Base-by-base conservation (phyloP, 2,888 invertebrate species). In the Caenorhabditis sp. region DNA sequence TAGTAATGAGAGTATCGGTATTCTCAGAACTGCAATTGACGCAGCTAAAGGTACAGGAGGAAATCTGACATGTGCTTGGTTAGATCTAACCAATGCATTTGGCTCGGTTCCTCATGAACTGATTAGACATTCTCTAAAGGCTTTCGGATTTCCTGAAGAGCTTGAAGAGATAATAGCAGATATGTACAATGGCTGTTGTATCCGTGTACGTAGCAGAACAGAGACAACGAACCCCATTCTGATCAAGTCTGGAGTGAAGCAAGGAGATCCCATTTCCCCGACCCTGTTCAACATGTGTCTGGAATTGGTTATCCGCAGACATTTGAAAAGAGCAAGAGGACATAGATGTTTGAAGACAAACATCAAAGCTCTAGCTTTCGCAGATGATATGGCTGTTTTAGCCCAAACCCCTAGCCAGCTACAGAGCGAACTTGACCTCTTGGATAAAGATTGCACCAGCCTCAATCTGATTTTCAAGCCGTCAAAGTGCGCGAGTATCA, bases 231-330 rank as follows among this genome's bases (percentile, higher is more conserved):
- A 2, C 2, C 58, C 43, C 1, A 84, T 70, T 66, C 14, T 57
- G 66, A 26, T 83, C 59, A 71, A 53, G 0, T 76, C 83, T 51
- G 81, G 88, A 1, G 87, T 89, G 1, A 81, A 84, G 1, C 87
- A 88, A 74, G 88, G 88, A 4, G 84, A 83, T 64, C 88, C 88
- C 2, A 63, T 87, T 0, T 87, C 84, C 62, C 86, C 86, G 0
- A 78, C 87, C 1, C 51, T 88, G 0, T 88, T 89, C 71, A 87
- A 88, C 68, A 68, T 89, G 5, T 77, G 79, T 8, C 66, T 85
- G 12, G 86, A 88, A 61, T 79, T 82, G 2, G 51, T 88, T 12
- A 17, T 71, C 24, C 23, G 70, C 54, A n/a, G 62, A 12, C 62
- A 62, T 27, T 26, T 57, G n/a, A n/a, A 21, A 0, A n/a, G n/a